A percentile compares a stretch with the other conserved stretches of the same genome.
Conservation (phyloP, 2,888 invertebrate species). For the Sicus ferrugineus region DNA sequence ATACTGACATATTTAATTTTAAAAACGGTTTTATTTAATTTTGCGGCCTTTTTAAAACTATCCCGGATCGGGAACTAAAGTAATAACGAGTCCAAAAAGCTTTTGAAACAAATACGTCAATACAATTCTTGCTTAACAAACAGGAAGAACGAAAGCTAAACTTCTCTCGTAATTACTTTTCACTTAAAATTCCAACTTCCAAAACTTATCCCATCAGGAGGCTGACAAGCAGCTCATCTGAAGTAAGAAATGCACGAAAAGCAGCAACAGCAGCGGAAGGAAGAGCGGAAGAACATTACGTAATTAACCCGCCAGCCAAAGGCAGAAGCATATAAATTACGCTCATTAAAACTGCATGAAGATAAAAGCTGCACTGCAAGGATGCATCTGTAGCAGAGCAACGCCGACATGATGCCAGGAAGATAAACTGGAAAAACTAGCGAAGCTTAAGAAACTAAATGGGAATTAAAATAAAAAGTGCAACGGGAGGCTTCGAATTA, state of each 20-base stretch:
- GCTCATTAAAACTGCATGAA: constrained; percentile 30
- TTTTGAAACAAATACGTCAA: too few species aligned
- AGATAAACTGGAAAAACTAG: not conserved
- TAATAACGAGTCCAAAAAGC: too few species aligned
- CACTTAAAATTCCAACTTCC: constrained; percentile 19
- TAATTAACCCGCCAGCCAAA: constrained; percentile 30
- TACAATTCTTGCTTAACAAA: too few species aligned
- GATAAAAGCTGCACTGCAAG: not conserved
- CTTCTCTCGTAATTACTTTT: constrained; percentile 16
- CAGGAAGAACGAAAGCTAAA: not conserved
- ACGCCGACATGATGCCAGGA: not conserved
- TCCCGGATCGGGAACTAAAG: too few species aligned
- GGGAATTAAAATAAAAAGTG: not conserved
- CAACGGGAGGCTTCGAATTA: too few species aligned
- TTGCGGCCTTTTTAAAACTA: not conserved
- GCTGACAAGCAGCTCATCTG: not conserved
- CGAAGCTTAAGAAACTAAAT: not conserved
- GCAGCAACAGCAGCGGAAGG: not conserved
- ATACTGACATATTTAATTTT: not conserved
- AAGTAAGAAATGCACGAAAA: not conserved
- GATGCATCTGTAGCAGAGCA: not conserved
- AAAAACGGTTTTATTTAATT: not conserved
- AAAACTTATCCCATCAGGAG: constrained; percentile 11
- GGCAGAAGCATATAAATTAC: constrained; percentile 30
- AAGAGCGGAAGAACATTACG: constrained; percentile 15